Conservation (phyloP, 2,113 vertebrate species). For the Alces alces region DNA sequence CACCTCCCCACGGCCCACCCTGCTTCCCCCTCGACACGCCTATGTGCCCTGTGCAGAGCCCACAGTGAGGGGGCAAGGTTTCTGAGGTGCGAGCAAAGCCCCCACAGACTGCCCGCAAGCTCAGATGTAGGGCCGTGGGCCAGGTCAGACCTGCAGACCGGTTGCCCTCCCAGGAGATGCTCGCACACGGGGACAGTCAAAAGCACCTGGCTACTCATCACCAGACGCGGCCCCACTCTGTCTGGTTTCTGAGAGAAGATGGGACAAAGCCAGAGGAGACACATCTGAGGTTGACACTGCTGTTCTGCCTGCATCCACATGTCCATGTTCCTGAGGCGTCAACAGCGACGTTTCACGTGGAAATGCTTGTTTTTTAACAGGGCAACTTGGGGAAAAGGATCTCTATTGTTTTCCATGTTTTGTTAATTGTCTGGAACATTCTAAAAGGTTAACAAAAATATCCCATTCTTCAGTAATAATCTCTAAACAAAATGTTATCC, state of each 20-base stretch:
- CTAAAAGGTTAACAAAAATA: background rate
- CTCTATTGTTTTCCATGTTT: background rate
- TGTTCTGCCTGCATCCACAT: background rate
- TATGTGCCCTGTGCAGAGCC: background rate
- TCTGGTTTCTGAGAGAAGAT: background rate
- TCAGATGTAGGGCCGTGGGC: fast-evolving
- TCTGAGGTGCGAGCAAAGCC: background rate
- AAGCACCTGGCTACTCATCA: background rate
- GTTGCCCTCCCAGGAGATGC: background rate
- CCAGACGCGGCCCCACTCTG: background rate
- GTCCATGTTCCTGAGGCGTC: background rate
- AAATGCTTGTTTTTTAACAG: background rate
- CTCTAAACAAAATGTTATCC: background rate
- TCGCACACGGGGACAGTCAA: no score
- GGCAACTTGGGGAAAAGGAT: background rate
- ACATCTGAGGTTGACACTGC: background rate
- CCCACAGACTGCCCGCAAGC: background rate
- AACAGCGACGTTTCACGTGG: background rate
- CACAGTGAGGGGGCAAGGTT: background rate
- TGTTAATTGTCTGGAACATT: background rate
- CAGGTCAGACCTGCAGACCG: background rate
- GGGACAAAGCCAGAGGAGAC: background rate
- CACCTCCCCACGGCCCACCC: background rate
- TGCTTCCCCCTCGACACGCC: background rate
- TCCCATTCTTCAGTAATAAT: background rate